phyloP scores from a whole-genome alignment of 2,113 vertebrate genomes.

The Phyllostomus discolor region DNA sequence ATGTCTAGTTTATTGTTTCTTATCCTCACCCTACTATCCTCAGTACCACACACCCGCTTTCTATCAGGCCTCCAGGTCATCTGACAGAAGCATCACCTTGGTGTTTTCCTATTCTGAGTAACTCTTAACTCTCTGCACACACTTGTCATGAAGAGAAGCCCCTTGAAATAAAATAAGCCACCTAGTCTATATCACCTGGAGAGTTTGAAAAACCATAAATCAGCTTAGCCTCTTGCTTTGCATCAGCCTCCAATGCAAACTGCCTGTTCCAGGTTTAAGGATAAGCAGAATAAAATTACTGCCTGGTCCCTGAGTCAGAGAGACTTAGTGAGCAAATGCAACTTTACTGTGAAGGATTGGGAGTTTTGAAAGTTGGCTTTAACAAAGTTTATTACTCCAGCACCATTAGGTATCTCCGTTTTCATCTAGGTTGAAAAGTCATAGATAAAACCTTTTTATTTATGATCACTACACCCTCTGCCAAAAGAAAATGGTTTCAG shows the following conservation, averaged over 20 bases:
- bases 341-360: background rate
- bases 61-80: background rate
- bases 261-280: background rate
- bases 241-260: background rate
- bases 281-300: background rate
- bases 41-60: background rate
- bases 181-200: background rate
- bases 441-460: background rate
- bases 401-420: background rate
- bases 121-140: background rate
- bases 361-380: background rate
- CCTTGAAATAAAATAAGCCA: constrained; percentile 1
- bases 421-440: background rate
- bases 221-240: background rate
- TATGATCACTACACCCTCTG: background rate
- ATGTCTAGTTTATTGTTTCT: background rate
- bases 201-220: background rate
- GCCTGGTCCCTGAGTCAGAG: background rate
- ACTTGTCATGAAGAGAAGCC: background rate
- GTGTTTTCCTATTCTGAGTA: background rate
- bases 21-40: background rate
- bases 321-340: background rate
- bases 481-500: background rate
- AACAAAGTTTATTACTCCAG: background rate
- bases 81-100: background rate